Evolutionary conservation across 2,888 invertebrate species (phyloP).

Genomic region (Caenorhabditis sp.): DNA sequence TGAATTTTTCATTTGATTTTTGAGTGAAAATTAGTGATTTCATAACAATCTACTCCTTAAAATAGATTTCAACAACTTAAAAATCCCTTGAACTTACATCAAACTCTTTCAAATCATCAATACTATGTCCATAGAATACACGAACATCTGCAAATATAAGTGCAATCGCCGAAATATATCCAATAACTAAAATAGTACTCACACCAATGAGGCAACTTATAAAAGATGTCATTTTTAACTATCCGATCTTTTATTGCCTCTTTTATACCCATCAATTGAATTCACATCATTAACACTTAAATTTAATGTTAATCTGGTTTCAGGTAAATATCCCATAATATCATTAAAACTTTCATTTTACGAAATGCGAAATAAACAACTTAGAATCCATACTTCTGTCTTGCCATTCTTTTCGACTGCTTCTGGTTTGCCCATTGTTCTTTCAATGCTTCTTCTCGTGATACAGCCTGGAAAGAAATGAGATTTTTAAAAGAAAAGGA

Average conservation of each 20-base stretch:
- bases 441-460: conserved; percentile 65
- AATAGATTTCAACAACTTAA: no score
- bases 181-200: conserved; percentile 25
- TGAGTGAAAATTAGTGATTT: no score
- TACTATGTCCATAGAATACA: conserved; percentile 17
- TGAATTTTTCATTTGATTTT: no score
- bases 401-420: conserved; percentile 58
- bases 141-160: conserved; percentile 31
- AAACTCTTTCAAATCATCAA: conserved; percentile 34
- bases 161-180: conserved; percentile 27
- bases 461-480: conserved; percentile 46
- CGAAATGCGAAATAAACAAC: neutral
- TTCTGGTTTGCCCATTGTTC: conserved; percentile 68
- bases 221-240: conserved; percentile 5
- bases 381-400: conserved; percentile 68
- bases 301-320: neutral
- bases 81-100: conserved; percentile 35
- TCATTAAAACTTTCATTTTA: neutral
- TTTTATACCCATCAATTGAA: neutral
- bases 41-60: no score
- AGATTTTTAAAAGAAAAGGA: conserved; percentile 5
- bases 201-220: conserved; percentile 25
- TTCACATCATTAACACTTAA: neutral
- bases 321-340: neutral
- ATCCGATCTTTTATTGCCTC: neutral